A percentile compares a stretch with the other conserved stretches of the same genome.
These are phyloP conservation scores for Acipenser transmontanus DNA, from an alignment of 2,797 vertebrate genomes.

Conservation along the genomic window DNA sequence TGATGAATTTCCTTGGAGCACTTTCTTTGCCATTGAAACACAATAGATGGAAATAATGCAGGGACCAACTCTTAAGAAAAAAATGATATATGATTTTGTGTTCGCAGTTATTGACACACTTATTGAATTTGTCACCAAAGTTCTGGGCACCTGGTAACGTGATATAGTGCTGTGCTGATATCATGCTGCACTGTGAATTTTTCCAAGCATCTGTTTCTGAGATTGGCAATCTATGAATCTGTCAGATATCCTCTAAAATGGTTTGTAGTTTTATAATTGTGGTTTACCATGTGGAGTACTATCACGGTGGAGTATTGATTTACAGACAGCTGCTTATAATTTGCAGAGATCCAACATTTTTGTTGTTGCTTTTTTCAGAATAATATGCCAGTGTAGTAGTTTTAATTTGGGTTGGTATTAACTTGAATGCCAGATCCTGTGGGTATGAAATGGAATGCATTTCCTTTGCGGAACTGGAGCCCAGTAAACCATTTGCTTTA, in stretches of 20 bases:
- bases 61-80: background rate
- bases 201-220: background rate
- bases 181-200: constrained; percentile 10
- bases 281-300: background rate
- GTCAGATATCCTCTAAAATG: background rate
- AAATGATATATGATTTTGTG: constrained; percentile 15
- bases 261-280: background rate
- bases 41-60: constrained; percentile 4
- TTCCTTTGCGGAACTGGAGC: background rate
- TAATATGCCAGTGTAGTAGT: background rate
- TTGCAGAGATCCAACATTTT: background rate
- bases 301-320: background rate
- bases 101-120: constrained; percentile 10
- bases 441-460: background rate
- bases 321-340: background rate
- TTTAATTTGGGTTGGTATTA: background rate
- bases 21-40: constrained; percentile 2
- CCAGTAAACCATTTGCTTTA: background rate
- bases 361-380: no score
- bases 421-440: background rate
- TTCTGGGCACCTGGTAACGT: constrained; percentile 4
- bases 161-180: constrained; percentile 1
- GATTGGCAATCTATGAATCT: background rate
- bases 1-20: constrained; percentile 21
- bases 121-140: constrained; percentile 13